Conservation (phyloP, 2,888 invertebrate genomes). For the Deilephila elpenor region DNA sequence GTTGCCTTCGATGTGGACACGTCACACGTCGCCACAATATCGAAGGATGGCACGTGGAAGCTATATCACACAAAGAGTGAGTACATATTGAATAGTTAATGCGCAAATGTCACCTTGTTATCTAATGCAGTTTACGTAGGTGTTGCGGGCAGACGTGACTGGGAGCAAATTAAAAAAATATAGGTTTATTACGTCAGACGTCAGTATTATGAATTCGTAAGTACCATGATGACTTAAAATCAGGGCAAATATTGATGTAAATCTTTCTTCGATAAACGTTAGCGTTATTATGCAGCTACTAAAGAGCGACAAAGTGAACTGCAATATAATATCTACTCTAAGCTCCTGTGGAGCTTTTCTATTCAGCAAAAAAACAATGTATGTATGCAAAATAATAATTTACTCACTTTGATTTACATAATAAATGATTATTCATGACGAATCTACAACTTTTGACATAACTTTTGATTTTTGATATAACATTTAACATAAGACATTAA, state of each 20-base stretch:
- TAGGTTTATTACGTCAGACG: conserved; percentile 26
- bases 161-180: conserved; percentile 25
- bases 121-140: conserved; percentile 44
- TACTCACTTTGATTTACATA: too few species aligned
- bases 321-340: too few species aligned
- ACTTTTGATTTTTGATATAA: too few species aligned
- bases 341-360: too few species aligned
- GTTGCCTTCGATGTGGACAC: conserved; percentile 93
- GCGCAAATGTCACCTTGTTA: conserved; percentile 56
- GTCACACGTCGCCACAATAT: conserved; percentile 92
- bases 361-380: too few species aligned
- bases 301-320: not conserved
- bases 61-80: conserved; percentile 93
- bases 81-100: conserved; percentile 56
- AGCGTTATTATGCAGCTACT: not conserved
- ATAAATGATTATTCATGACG: too few species aligned
- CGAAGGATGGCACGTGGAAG: conserved; percentile 95
- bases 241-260: conserved; percentile 10
- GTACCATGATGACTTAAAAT: conserved; percentile 17
- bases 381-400: too few species aligned
- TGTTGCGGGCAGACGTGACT: conserved; percentile 24
- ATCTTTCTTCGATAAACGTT: not conserved
- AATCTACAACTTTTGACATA: too few species aligned
- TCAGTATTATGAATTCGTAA: conserved; percentile 22
- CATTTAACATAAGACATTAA: too few species aligned